Base-by-base conservation (phyloP, 2,888 invertebrate genomes). In the Stictocephala bisonia region DNA sequence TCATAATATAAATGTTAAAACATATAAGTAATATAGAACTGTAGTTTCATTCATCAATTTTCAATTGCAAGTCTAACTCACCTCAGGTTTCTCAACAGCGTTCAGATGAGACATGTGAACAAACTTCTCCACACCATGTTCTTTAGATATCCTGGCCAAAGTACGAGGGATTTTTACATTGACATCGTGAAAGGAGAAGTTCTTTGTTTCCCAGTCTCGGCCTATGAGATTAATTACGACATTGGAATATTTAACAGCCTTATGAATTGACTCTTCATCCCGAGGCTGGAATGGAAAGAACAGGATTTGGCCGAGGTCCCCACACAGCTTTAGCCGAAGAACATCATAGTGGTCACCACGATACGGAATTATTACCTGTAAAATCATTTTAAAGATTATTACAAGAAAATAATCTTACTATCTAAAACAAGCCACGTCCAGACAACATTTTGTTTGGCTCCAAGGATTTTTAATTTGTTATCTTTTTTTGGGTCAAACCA, bases 221-320 rank as follows among this genome's bases (percentile, higher is more conserved):
- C 99, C 98, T 77, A 99, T 88, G 73, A 98, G 86, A 84, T 99
- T 99, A 78, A 99, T 90, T 0, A 99, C 99, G 67, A 99, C 95
- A 86, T 99, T 97, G 0, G 99, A 99, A 86, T 99, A 93, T 82
- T 93, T 93, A 41, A 99, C 90, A 9, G 93, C 91, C 80, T 91
- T 92, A 1, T 88, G 87, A 79, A 99, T 92, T 0, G 94, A 90
- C 40, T 92, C 92, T 77, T 97, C 95, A 86, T 99, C 96, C 44
- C 88, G 85, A 51, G 99, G 82, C 81, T 96, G 84, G 84, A 89
- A 97, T 11, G 93, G 95, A 82, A 94, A 90, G 81, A 96, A 98
- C 11, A 96, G 86, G 6, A 98, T 91, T 86, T 99, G 99, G 1
- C 99, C 99, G 77, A 99, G 88, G 85, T 99, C 99, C 22, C 99